Evolutionary conservation across 2,888 invertebrate genomes (phyloP).

Genomic region (Alloscopus bannaensis): DNA sequence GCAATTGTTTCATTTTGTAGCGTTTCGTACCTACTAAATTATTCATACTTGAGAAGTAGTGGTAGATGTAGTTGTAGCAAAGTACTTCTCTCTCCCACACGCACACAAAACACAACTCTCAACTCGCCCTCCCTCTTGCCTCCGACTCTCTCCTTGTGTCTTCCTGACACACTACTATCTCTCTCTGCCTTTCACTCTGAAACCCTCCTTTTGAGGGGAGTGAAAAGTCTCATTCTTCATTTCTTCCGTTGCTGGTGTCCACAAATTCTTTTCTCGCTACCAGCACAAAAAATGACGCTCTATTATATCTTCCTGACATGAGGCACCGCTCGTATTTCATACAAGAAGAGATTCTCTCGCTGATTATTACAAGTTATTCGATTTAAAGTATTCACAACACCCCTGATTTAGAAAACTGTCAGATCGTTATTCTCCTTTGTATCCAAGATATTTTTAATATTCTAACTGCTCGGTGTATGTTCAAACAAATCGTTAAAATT

Average conservation of each 20-base stretch:
- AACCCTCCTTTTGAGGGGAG: no score
- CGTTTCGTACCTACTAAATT: slow-evolving; percentile 43
- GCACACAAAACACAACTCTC: no score
- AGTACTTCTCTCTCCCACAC: slow-evolving; percentile 27
- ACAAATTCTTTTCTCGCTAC: not conserved
- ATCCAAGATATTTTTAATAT: no score
- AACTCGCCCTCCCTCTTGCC: slow-evolving; percentile 6
- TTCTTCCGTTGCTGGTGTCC: not conserved
- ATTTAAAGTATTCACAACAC: no score
- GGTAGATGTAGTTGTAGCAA: slow-evolving; percentile 34
- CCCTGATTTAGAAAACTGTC: no score
- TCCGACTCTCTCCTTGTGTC: no score
- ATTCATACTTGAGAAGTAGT: slow-evolving; percentile 45
- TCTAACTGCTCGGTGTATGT: no score
- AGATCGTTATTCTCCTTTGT: no score
- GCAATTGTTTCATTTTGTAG: slow-evolving; percentile 42
- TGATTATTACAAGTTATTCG: no score
- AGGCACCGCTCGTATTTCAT: not conserved
- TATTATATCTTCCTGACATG: slow-evolving; percentile 11
- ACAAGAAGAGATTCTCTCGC: no score
- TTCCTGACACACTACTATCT: slow-evolving; percentile 17
- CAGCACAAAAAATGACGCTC: slow-evolving; percentile 4
- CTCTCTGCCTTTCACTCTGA: no score
- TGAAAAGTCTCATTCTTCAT: slow-evolving; percentile 10
- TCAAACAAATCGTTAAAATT: no score